Conservation (phyloP, 2,888 invertebrate genomes). For the Drosophila sordidula region DNA sequence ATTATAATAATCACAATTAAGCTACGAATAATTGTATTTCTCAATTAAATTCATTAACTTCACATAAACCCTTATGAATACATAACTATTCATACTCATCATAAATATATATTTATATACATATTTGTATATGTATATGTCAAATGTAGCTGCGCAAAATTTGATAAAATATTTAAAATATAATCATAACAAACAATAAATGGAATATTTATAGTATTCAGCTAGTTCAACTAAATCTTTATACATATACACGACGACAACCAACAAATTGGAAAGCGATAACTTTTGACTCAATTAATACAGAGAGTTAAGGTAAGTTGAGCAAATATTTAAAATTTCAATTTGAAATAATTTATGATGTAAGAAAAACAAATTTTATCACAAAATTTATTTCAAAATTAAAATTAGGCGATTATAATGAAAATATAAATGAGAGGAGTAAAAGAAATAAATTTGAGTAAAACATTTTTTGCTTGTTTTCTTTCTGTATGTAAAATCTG, state of each 20-base stretch:
- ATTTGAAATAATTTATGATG: neutral
- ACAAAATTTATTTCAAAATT: too few relatives aligned
- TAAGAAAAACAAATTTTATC: too few relatives aligned
- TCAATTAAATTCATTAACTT: slow-evolving; percentile 47
- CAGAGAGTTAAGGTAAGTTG: slow-evolving; percentile 36
- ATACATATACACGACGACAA: slow-evolving; percentile 40
- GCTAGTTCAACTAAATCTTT: slow-evolving; percentile 58
- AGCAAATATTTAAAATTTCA: neutral
- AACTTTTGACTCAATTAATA: slow-evolving; percentile 23
- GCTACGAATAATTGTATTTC: slow-evolving; percentile 51
- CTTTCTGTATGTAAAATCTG: too few relatives aligned
- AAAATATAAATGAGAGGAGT: too few relatives aligned
- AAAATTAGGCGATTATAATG: too few relatives aligned
- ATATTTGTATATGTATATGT: slow-evolving; percentile 13
- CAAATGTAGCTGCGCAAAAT: slow-evolving; percentile 35
- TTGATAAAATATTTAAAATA: slow-evolving; percentile 60
- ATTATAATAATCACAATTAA: slow-evolving; percentile 47
- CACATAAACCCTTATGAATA: slow-evolving; percentile 40
- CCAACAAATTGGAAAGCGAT: slow-evolving; percentile 54
- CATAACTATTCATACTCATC: slow-evolving; percentile 39
- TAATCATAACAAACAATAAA: slow-evolving; percentile 44
- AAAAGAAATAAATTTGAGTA: too few relatives aligned
- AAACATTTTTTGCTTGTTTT: too few relatives aligned
- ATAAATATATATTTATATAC: slow-evolving; percentile 1
- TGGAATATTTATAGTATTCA: slow-evolving; percentile 65